These are phyloP conservation scores for Saccostrea cuccullata DNA, from an alignment of 1,140 invertebrate species.

Conservation along the genomic window DNA sequence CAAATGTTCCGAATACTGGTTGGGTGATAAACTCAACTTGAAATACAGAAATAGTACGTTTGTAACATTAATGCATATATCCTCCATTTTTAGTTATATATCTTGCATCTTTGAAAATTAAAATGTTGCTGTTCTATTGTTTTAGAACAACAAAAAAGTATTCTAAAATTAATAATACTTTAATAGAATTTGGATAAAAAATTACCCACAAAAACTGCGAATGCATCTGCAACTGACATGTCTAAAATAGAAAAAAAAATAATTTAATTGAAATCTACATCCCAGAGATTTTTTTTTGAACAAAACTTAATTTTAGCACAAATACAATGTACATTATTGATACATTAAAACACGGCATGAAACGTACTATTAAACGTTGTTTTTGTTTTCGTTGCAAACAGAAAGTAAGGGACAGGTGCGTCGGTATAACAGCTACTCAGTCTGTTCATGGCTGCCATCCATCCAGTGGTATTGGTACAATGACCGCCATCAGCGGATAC, in stretches of 20 bases:
- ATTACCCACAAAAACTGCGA: slow-evolving; percentile 36
- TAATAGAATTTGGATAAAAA: neutral
- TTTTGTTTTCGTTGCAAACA: neutral
- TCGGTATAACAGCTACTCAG: neutral
- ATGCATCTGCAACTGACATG: slow-evolving; percentile 30
- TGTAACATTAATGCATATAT: no score
- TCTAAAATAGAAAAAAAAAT: neutral
- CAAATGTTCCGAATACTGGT: no score
- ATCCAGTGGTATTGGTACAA: neutral
- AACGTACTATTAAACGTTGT: neutral
- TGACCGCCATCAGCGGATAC: neutral
- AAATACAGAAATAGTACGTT: no score
- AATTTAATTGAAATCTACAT: neutral
- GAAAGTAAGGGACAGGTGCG: neutral
- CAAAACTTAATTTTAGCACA: neutral
- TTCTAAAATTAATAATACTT: no score
- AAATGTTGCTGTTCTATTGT: no score
- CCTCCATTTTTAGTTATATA: no score
- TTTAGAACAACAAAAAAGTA: no score
- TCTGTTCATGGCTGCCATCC: slow-evolving; percentile 13
- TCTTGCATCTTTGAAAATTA: no score
- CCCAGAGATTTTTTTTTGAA: no score
- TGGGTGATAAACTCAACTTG: no score
- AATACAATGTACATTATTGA: neutral
- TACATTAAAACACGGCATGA: neutral